Evolutionary conservation across 2,797 vertebrate species (phyloP).

Genomic region (Mus minutoides): DNA sequence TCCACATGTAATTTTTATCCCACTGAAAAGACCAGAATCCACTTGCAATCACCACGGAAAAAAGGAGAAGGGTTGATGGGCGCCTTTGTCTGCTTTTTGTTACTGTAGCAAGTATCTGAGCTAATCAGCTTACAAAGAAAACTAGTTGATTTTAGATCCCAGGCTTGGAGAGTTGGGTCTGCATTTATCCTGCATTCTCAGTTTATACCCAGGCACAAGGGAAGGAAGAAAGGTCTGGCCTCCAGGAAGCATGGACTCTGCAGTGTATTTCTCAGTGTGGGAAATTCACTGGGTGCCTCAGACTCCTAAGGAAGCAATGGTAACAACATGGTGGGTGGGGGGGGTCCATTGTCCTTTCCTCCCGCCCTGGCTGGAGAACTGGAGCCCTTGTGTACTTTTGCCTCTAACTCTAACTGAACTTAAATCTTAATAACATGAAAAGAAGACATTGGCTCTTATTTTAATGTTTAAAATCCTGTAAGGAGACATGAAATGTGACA

Average conservation of each 20-base stretch:
- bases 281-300: neutral
- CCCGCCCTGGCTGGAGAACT: neutral
- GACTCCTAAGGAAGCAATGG: neutral
- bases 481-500: no score
- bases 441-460: neutral
- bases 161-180: neutral
- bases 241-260: neutral
- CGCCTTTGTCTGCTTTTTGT: neutral
- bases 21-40: neutral
- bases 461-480: neutral
- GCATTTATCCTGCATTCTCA: no score
- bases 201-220: neutral
- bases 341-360: neutral
- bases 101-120: no score
- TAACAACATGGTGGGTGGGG: neutral
- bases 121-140: neutral
- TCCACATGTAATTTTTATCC: neutral
- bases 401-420: neutral
- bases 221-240: neutral
- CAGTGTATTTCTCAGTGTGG: neutral
- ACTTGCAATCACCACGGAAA: neutral
- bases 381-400: neutral
- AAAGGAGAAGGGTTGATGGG: neutral
- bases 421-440: slow-evolving; percentile 34
- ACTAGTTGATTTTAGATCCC: neutral